A percentile compares a stretch with the other conserved stretches of the same genome.
Evolutionary conservation across 2,888 invertebrate genomes (phyloP).

Genomic region (Glyphotaelius pellucidus): DNA sequence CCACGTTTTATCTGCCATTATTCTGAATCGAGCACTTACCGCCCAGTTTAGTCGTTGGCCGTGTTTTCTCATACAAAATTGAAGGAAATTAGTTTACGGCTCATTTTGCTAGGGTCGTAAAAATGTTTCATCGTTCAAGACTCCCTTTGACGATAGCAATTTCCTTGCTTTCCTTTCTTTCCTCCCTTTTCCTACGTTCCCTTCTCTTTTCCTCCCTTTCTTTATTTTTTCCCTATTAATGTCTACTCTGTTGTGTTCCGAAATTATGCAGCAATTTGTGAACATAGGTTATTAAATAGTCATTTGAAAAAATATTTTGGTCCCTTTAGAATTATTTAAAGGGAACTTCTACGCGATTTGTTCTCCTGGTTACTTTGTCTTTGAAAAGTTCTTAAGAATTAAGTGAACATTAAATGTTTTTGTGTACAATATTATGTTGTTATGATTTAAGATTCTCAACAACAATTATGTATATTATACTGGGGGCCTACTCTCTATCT

Average conservation of each 20-base stretch:
- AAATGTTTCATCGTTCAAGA: constrained; percentile 32
- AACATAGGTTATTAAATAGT: not conserved
- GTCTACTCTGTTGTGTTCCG: not conserved
- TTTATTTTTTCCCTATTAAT: not conserved
- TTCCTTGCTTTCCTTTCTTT: constrained; percentile 9
- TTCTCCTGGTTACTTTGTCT: not conserved
- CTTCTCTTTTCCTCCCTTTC: not conserved
- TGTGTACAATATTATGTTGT: no score
- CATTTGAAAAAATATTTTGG: not conserved
- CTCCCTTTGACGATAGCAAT: constrained; percentile 22
- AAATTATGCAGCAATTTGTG: not conserved
- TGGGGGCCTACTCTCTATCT: no score
- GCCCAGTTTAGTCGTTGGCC: not conserved
- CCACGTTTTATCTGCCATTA: constrained; percentile 21
- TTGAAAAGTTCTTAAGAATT: not conserved
- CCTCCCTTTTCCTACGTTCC: not conserved
- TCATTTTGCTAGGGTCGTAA: constrained; percentile 5
- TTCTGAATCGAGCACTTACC: constrained; percentile 32
- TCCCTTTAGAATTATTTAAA: not conserved
- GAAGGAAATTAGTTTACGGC: constrained; percentile 36
- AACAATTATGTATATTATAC: no score
- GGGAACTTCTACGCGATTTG: not conserved
- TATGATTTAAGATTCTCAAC: no score
- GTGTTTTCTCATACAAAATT: constrained; percentile 32
- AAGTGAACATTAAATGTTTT: not conserved